Base-by-base conservation (phyloP, 1,140 invertebrate species). In the Helicoverpa armigera region DNA sequence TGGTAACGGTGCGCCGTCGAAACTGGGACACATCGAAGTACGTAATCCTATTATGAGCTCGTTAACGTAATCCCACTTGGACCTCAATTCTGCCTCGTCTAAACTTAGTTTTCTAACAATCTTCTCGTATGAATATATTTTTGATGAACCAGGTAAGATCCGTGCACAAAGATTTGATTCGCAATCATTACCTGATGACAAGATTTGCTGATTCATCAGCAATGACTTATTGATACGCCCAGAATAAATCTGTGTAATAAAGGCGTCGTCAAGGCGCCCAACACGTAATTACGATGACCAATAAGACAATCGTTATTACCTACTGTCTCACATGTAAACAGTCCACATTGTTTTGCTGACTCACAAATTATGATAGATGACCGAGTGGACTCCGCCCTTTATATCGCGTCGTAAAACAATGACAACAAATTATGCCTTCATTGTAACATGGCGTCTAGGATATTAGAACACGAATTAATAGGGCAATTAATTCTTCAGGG, bases 41-140 rank as follows among this genome's bases (percentile, higher is more conserved):
- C 87, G 89, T 93, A 94, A 94, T 94, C 93, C 91, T 92, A 94
- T 94, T 94, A 94, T 88, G 89, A 91, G 87, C 90, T 94, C 88
- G 93, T 92, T 94, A 93, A 89, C 88, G 87, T 92, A 92, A 93
- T 93, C 89, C 89, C 82, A 85, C 84, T 85, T 73, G 83, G 86
- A 83, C 85, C 85, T 85, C 74, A 73, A 87, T 88, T 83, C 82
- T 56, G 67, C 67, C 43, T 69, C 23, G 69, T 23, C 60, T 48
- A 69, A 82, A 78, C 70, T 63, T 7, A 69, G 23, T 72, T 51
- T 56, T 81, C 70, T 56, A 63, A 48, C 65, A 72, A 54, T 76
- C 74, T 63, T 51, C 60, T 65, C 16, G 11, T 65, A 23, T 77
- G 23, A 63, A 75, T 48, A 58, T 18, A 50, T 69, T 74, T 29